phyloP scores from a whole-genome alignment of 2,888 invertebrate species.

The Cremastinae sp. region DNA sequence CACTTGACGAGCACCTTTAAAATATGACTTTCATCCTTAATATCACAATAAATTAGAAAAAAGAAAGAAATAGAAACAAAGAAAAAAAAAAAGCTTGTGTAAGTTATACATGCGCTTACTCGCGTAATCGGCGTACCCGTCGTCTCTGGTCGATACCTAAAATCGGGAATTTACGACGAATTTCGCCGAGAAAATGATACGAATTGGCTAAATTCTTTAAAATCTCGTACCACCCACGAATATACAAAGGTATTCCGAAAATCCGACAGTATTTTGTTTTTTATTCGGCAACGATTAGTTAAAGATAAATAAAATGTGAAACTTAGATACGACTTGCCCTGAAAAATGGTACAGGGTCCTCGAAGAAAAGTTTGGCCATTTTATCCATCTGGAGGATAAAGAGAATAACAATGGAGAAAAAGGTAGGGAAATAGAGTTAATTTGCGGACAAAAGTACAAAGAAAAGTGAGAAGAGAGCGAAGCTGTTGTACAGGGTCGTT shows the following conservation, averaged over 20 bases:
- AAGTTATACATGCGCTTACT: conserved; percentile 11
- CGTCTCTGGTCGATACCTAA: not conserved
- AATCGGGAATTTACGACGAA: not conserved
- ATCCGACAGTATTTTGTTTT: not conserved
- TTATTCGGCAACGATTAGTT: not conserved
- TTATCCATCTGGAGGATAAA: conserved; percentile 5
- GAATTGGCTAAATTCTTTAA: not conserved
- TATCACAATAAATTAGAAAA: conserved; percentile 66
- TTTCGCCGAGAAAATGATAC: not conserved
- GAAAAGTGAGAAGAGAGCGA: conserved; percentile 1
- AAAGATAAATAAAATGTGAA: conserved; percentile 3
- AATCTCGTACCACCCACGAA: not conserved
- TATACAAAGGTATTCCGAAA: no score
- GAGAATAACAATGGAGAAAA: conserved; percentile 4
- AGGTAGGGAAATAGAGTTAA: not conserved
- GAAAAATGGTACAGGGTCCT: conserved; percentile 9
- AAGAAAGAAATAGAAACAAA: conserved; percentile 25
- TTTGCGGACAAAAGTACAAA: conserved; percentile 25
- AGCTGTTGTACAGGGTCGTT: conserved; percentile 16
- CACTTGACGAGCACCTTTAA: conserved; percentile 30
- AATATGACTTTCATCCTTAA: conserved; percentile 61
- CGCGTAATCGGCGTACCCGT: not conserved
- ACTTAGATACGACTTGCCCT: not conserved
- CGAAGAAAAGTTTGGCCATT: conserved; percentile 3
- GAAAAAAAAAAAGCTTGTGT: conserved; percentile 13